Evolutionary conservation across 2,888 invertebrate genomes (phyloP).

Genomic region (Drosophila paramelanica): DNA sequence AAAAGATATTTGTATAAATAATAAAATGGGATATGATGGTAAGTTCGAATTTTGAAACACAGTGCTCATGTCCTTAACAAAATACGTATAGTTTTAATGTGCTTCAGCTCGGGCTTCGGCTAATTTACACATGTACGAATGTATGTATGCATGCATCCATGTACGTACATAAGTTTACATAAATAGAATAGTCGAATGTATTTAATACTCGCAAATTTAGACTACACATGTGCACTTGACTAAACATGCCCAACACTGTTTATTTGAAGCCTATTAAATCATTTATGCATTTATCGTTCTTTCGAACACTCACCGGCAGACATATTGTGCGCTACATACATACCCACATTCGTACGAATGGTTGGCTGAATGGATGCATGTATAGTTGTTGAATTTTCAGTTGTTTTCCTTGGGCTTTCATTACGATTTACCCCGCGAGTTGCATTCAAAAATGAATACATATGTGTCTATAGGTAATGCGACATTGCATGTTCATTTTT

Average conservation of each 20-base stretch:
- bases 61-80: slow-evolving; percentile 2
- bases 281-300: slow-evolving; percentile 9
- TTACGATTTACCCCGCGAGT: neutral
- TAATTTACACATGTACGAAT: slow-evolving; percentile 36
- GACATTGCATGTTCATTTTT: slow-evolving; percentile 27
- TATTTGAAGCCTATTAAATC: slow-evolving; percentile 3
- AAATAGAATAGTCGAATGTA: slow-evolving; percentile 41
- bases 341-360: slow-evolving; percentile 4
- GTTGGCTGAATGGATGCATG: slow-evolving; percentile 3
- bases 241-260: slow-evolving; percentile 6
- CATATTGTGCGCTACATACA: slow-evolving; percentile 29
- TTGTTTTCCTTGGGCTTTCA: slow-evolving; percentile 9
- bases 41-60: slow-evolving; percentile 29
- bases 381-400: slow-evolving; percentile 13
- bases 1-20: slow-evolving; percentile 33
- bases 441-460: neutral
- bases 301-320: slow-evolving; percentile 23
- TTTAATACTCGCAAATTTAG: slow-evolving; percentile 33
- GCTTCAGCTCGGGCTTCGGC: slow-evolving; percentile 25
- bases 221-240: slow-evolving; percentile 6
- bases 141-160: slow-evolving; percentile 6
- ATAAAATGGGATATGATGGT: slow-evolving; percentile 69
- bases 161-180: slow-evolving; percentile 49
- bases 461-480: neutral
- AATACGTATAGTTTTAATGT: slow-evolving; percentile 11